phyloP scores from a whole-genome alignment of 2,888 invertebrate species.

The Netelia virgata region DNA sequence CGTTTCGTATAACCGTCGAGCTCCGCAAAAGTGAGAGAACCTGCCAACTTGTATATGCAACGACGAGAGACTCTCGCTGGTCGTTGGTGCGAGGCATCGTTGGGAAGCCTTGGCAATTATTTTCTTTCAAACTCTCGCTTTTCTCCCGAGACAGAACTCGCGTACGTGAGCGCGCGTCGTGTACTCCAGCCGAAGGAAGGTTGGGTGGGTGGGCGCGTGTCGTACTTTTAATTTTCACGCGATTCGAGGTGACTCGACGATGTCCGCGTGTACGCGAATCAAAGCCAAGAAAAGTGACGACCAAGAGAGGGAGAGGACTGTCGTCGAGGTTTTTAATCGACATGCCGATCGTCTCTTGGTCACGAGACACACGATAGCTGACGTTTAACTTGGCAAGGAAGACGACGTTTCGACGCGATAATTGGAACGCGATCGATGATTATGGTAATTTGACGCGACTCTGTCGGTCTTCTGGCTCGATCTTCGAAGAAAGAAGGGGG shows the following conservation, averaged over 20 bases:
- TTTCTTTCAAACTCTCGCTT: conserved; percentile 63
- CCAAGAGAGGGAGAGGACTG: background rate
- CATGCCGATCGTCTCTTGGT: conserved; percentile 28
- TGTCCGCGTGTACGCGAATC: background rate
- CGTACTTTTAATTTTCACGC: conserved; percentile 35
- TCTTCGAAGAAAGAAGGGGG: background rate
- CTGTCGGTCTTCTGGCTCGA: conserved; percentile 30
- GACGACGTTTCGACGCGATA: conserved; percentile 53
- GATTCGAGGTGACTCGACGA: conserved; percentile 17
- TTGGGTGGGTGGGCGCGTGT: background rate
- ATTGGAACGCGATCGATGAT: conserved; percentile 65
- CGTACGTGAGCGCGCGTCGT: background rate
- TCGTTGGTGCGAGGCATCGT: conserved; percentile 32
- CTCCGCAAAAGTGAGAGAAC: conserved; percentile 5
- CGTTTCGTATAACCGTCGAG: too few species aligned
- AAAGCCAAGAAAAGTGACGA: background rate
- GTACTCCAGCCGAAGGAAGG: background rate
- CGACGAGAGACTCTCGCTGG: conserved; percentile 27
- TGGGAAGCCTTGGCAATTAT: conserved; percentile 58
- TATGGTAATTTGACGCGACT: conserved; percentile 54
- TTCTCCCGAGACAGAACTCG: conserved; percentile 38
- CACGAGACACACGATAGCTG: conserved; percentile 15
- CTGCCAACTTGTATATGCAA: conserved; percentile 32
- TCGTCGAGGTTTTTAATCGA: conserved; percentile 43
- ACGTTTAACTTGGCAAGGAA: conserved; percentile 37